Conservation (phyloP, 1,140 invertebrate genomes). For the Stegodyphus dumicola region DNA sequence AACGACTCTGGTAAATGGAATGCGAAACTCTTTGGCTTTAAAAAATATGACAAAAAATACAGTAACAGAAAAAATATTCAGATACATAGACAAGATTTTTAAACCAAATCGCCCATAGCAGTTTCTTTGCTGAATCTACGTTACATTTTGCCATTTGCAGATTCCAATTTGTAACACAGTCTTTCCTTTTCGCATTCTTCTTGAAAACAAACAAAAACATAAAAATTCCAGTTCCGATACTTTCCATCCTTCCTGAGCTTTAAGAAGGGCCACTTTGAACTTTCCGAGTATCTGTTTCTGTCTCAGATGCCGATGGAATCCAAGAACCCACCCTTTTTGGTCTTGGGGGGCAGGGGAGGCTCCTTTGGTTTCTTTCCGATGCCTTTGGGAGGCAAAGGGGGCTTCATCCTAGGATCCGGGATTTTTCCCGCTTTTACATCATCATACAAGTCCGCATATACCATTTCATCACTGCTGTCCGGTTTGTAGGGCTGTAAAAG, state of each 20-base stretch:
- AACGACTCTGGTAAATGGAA: constrained; percentile 47
- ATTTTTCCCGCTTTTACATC: constrained; percentile 64
- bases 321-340: constrained; percentile 58
- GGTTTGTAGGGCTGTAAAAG: constrained; percentile 60
- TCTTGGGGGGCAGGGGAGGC: constrained; percentile 63
- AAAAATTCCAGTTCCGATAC: not conserved
- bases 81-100: not conserved
- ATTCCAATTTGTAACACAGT: too few species aligned
- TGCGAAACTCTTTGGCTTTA: constrained; percentile 35
- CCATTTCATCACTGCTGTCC: constrained; percentile 63
- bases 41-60: not conserved
- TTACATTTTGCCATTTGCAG: too few species aligned
- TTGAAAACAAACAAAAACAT: not conserved
- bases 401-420: constrained; percentile 63
- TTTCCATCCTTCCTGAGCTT: not conserved
- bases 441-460: constrained; percentile 65
- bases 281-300: not conserved
- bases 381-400: constrained; percentile 63
- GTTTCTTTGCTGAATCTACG: not conserved
- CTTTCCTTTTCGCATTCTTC: not conserved
- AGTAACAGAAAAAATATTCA: not conserved
- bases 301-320: constrained; percentile 54
- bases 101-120: not conserved
- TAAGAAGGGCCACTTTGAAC: not conserved
- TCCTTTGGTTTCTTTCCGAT: constrained; percentile 58